Base-by-base conservation (phyloP, 2,113 vertebrate genomes). In the Taxidea taxus region DNA sequence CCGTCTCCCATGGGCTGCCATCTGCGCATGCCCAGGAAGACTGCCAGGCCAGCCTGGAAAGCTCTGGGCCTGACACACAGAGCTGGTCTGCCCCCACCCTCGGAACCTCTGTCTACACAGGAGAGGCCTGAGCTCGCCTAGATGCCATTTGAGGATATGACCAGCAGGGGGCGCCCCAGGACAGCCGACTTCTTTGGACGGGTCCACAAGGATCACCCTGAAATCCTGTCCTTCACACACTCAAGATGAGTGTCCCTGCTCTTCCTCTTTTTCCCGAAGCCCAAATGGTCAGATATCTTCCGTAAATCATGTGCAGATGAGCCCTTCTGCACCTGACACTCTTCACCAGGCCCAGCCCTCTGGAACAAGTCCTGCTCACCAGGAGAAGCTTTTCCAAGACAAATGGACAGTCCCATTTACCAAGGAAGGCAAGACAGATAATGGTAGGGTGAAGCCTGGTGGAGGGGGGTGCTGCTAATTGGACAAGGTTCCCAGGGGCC, bases 81-180 rank as follows among this genome's bases (percentile, higher is more conserved):
- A 58, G 44, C 7, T 31, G 9, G 7, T 21, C 39, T 25, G 2
- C 39, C 0, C 0, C 20, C 15, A 42, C 14, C 47, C 47, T 39
- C 15, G 21, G 18, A 92, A 23, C 56, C 51, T 54, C 44, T 66
- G 83, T 56, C 54, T 20, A 21, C 7, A 10, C 6, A 5, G 6
- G 0, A 0, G 3, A 83, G 4, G 21, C 23, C 42, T 9, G 54
- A 68, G 49, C 60, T 68, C 39, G 4, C 20, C 20, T 66, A 72
- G 37, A 25, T 9, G 74, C 62, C 51, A 25, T 97, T 97, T 54
- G 6, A 4, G 18, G 10, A 5, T 37, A 0, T 20, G n/a, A 8
- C 90, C 95, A 98, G 96, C 68, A 98, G 98, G 92, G 90, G 96
- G 96, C 62, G 68, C 90, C n/a, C 90, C 92, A 98, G 94, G 97